phyloP scores from a whole-genome alignment of 2,113 vertebrate genomes.

The Lophochroa leadbeateri region DNA sequence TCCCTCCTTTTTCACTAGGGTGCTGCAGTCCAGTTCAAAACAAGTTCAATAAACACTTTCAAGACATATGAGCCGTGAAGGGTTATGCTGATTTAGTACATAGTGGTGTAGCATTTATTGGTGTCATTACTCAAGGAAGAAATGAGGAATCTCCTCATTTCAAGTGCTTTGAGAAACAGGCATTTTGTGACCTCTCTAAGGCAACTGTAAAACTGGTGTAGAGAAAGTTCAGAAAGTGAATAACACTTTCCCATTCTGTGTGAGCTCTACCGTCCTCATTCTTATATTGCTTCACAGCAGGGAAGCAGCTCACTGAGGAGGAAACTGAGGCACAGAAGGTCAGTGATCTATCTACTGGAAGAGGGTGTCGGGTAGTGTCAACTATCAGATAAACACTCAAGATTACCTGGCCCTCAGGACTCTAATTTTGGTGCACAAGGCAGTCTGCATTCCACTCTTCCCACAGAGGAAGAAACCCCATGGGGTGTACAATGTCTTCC shows the following conservation, averaged over 20 bases:
- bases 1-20: neutral
- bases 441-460: constrained; percentile 22
- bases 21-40: constrained; percentile 8
- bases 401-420: constrained; percentile 36
- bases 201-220: neutral
- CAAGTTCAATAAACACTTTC: constrained; percentile 50
- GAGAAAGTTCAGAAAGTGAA: neutral
- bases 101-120: neutral
- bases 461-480: constrained; percentile 6
- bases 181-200: neutral
- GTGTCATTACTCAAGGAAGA: constrained; percentile 38
- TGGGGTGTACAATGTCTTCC: neutral
- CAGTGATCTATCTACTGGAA: neutral
- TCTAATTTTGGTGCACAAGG: neutral
- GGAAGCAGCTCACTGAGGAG: neutral
- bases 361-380: neutral
- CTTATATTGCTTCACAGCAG: neutral
- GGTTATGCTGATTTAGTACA: constrained; percentile 46
- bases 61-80: constrained; percentile 16
- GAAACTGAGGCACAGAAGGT: neutral
- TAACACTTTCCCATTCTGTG: neutral
- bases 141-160: constrained; percentile 44
- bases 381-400: neutral
- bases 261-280: neutral
- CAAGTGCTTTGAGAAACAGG: neutral